Evolutionary conservation across 2,113 vertebrate species (phyloP).

Genomic region (Anseranas semipalmata): DNA sequence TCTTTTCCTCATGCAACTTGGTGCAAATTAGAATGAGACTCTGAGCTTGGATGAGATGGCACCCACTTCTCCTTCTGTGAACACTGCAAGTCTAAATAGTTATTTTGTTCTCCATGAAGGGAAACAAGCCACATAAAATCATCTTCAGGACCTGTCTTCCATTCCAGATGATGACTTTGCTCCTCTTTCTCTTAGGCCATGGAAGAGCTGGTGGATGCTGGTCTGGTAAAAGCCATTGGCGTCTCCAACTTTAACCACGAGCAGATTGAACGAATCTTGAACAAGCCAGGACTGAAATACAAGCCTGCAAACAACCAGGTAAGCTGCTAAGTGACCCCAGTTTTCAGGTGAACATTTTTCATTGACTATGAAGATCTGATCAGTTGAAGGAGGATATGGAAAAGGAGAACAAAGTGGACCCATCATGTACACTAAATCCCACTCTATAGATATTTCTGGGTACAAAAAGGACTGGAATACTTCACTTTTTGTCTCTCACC

Average conservation of each 20-base stretch:
- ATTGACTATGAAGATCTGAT: background rate
- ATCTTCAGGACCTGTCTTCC: background rate
- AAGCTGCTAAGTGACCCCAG: background rate
- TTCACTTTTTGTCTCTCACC: background rate
- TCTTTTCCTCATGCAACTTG: background rate
- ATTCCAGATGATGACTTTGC: background rate
- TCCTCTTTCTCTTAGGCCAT: constrained; percentile 78
- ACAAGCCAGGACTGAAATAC: constrained; percentile 87
- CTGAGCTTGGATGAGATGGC: background rate
- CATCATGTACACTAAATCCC: background rate
- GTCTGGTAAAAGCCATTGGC: constrained; percentile 87
- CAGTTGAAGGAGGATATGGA: too few relatives aligned
- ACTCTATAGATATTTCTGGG: background rate
- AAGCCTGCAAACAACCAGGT: constrained; percentile 88
- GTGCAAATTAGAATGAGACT: background rate
- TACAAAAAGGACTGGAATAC: background rate
- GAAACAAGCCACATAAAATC: background rate
- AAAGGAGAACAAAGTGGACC: background rate
- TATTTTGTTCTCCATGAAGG: background rate
- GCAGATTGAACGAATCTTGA: constrained; percentile 84
- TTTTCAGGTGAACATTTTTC: background rate
- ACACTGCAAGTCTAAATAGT: background rate
- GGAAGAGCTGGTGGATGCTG: constrained; percentile 88
- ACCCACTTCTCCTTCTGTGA: background rate
- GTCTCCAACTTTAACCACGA: constrained; percentile 91